Evolutionary conservation across 2,888 invertebrate species (phyloP), one percentile per base, ranked within the genome.

Genomic region (Archaeoteleia sp.): DNA sequence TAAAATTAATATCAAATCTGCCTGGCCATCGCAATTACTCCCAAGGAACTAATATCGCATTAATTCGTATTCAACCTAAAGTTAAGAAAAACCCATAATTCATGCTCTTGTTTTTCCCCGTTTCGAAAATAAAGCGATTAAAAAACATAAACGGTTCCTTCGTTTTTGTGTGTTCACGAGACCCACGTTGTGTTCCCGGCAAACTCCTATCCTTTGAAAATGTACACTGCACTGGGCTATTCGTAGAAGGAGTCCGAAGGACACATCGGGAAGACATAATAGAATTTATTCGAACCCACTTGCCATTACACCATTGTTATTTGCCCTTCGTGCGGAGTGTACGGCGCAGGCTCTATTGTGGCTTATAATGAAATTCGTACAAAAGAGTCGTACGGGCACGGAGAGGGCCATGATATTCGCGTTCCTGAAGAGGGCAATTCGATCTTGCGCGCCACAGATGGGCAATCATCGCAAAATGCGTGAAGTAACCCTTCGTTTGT

Each of bases 251-350:
- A 68, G 42, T 51, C 43, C 48, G 61, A 65, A 69, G 60, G 62
- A 48, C 55, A 62, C 40, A 62, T 54, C 57, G 58, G 39, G 40
- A 37, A 42, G 58, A 63, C 60, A 74, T 74, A 76, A 77, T 75
- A 61, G 74, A 72, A 74, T 77, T 75, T 75, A 78, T 78, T 74
- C 75, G 76, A 78, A 57, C 72, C 76, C 74, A 75, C 74, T 75
- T 76, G 75, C 69, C 71, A 74, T 72, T 72, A 71, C 67, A 61
- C 70, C 70, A 72, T 75, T 74, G 68, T 74, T 70, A 71, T 69
- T 71, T 68, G 54, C 58, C 67, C 70, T 45, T 51, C 10, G 48
- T 20, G 49, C 29, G 35, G 27, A 43, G 42, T 29, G 34, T 48
- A 40, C 49, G 62, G 42, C 45, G 54, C 65, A 43, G 62, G 55